Evolutionary conservation across 2,888 invertebrate genomes (phyloP).

Genomic region (Cinara cedri): DNA sequence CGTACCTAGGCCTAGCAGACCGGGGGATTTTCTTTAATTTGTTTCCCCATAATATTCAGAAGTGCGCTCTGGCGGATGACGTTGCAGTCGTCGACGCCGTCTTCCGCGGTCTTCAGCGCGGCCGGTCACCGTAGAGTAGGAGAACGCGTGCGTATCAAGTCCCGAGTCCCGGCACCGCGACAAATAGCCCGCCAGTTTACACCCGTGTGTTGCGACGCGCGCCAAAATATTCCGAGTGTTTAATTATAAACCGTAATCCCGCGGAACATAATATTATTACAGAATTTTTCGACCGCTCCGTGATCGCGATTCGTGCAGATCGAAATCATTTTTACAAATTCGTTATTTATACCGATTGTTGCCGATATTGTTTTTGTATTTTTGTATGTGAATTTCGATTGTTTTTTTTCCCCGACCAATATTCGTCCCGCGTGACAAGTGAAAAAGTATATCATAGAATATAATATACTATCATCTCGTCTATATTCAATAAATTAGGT

Average conservation of each 20-base stretch:
- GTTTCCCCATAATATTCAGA: slow-evolving; percentile 1
- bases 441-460: no score
- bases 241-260: slow-evolving; percentile 34
- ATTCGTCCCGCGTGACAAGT: no score
- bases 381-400: no score
- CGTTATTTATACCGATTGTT: not conserved
- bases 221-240: slow-evolving; percentile 36
- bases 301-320: not conserved
- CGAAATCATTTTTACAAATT: not conserved
- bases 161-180: slow-evolving; percentile 27
- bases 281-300: not conserved
- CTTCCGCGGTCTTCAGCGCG: not conserved
- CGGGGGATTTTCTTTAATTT: not conserved
- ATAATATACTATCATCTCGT: no score
- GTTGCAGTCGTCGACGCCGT: not conserved
- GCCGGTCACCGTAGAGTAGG: slow-evolving; percentile 37
- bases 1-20: no score
- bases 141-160: slow-evolving; percentile 32
- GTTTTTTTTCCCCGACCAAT: no score
- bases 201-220: slow-evolving; percentile 52
- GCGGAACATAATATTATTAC: not conserved
- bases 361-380: no score
- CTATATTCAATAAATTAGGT: no score
- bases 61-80: slow-evolving; percentile 34
- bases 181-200: slow-evolving; percentile 46